Evolutionary conservation across 2,797 vertebrate species (phyloP).

Genomic region (Sebastiscus albofasciatus): DNA sequence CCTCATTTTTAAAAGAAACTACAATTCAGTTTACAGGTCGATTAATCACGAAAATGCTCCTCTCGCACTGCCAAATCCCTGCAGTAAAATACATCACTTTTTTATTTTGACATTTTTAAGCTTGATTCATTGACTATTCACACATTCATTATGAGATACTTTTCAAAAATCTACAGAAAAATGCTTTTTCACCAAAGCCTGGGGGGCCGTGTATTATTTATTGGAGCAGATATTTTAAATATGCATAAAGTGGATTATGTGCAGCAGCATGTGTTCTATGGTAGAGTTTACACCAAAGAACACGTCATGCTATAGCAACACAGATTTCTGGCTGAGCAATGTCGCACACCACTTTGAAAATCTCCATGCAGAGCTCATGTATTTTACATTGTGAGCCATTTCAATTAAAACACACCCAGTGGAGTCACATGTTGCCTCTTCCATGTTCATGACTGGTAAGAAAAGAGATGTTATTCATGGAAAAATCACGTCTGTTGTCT

Average conservation of each 20-base stretch:
- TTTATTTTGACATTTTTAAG: slow-evolving; percentile 1
- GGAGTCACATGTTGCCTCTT: slow-evolving; percentile 22
- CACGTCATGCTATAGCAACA: slow-evolving; percentile 32
- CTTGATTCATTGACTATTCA: slow-evolving; percentile 8
- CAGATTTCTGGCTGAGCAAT: slow-evolving; percentile 33
- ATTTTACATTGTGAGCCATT: slow-evolving; percentile 50
- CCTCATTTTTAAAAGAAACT: not conserved
- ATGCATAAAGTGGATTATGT: slow-evolving; percentile 54
- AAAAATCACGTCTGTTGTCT: not conserved
- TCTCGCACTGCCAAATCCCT: not conserved
- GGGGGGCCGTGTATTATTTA: slow-evolving; percentile 43
- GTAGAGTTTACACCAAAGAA: slow-evolving; percentile 58
- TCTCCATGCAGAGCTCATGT: slow-evolving; percentile 40
- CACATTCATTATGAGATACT: not conserved
- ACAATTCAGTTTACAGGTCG: not conserved
- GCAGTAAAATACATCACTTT: not conserved
- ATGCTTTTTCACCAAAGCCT: slow-evolving; percentile 25
- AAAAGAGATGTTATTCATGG: not conserved
- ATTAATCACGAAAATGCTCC: not conserved
- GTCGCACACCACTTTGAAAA: slow-evolving; percentile 7
- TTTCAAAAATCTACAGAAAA: slow-evolving; percentile 39
- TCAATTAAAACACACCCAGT: slow-evolving; percentile 45
- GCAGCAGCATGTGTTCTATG: slow-evolving; percentile 67
- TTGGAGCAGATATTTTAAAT: slow-evolving; percentile 58
- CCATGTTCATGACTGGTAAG: not conserved